phyloP scores from a whole-genome alignment of 2,888 invertebrate genomes.

The Seladonia tumulorum region DNA sequence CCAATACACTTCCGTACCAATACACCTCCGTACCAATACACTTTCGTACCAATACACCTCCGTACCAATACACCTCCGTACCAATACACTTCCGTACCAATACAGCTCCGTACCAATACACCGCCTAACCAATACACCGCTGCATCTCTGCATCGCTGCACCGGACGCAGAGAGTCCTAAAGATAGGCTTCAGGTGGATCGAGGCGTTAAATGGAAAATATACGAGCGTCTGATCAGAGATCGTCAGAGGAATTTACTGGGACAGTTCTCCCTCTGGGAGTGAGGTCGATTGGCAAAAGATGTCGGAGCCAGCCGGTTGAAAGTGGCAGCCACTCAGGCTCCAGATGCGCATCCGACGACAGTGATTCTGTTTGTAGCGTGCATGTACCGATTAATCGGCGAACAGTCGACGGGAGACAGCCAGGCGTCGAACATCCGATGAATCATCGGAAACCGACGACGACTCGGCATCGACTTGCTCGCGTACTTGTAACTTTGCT shows the following conservation, averaged over 20 bases:
- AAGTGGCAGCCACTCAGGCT: constrained; percentile 30
- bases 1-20: too few relatives aligned
- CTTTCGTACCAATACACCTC: too few relatives aligned
- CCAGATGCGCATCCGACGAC: constrained; percentile 26
- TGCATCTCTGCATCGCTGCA: too few relatives aligned
- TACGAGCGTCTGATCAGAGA: neutral
- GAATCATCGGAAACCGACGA: constrained; percentile 69
- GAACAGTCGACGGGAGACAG: constrained; percentile 46
- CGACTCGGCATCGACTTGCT: constrained; percentile 34
- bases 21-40: too few relatives aligned
- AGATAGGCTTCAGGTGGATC: neutral
- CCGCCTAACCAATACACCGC: too few relatives aligned
- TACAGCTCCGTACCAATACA: too few relatives aligned
- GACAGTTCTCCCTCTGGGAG: neutral
- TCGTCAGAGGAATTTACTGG: neutral
- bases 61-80: too few relatives aligned
- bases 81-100: too few relatives aligned
- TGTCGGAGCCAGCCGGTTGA: neutral
- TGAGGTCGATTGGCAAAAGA: neutral
- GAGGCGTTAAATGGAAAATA: constrained; percentile 6
- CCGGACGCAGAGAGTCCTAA: neutral
- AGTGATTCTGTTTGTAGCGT: constrained; percentile 30
- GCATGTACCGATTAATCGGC: constrained; percentile 58
- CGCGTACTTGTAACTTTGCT: constrained; percentile 1
- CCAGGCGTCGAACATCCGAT: constrained; percentile 54